Evolutionary conservation across 2,797 vertebrate species (phyloP).

Genomic region (Dendrocincla tyrannina): DNA sequence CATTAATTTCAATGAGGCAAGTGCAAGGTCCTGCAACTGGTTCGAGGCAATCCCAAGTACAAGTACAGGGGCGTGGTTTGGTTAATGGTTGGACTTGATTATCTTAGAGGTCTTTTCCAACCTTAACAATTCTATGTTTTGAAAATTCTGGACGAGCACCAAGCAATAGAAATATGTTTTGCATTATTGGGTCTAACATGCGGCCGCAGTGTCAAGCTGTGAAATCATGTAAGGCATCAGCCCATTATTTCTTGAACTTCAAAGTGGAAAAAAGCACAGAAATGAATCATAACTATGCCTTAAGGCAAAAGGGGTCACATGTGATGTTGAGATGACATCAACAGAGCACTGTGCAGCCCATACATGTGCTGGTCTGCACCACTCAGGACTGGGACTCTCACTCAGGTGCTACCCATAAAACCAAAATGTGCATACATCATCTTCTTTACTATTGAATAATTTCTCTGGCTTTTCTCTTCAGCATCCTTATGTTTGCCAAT

Average conservation of each 20-base stretch:
- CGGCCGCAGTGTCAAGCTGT: background rate
- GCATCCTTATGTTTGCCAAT: background rate
- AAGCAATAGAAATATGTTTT: background rate
- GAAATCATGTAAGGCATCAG: background rate
- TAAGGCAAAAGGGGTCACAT: background rate
- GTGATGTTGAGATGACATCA: accelerated
- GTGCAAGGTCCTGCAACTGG: background rate
- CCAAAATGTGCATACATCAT: background rate
- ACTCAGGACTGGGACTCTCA: background rate
- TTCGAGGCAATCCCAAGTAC: background rate
- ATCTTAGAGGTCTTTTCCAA: background rate
- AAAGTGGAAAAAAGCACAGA: background rate
- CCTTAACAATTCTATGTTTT: background rate
- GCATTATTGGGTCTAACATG: background rate
- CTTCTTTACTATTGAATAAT: background rate
- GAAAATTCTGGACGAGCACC: background rate
- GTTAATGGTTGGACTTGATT: background rate
- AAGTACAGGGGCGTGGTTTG: background rate
- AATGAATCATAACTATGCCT: background rate
- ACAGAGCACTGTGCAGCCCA: accelerated
- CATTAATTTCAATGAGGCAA: background rate
- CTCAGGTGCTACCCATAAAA: background rate
- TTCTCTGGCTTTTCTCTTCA: background rate
- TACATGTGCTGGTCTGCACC: background rate
- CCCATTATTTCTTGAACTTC: background rate